Evolutionary conservation across 1,140 invertebrate genomes (phyloP).

Genomic region (Ganaspis sp.): DNA sequence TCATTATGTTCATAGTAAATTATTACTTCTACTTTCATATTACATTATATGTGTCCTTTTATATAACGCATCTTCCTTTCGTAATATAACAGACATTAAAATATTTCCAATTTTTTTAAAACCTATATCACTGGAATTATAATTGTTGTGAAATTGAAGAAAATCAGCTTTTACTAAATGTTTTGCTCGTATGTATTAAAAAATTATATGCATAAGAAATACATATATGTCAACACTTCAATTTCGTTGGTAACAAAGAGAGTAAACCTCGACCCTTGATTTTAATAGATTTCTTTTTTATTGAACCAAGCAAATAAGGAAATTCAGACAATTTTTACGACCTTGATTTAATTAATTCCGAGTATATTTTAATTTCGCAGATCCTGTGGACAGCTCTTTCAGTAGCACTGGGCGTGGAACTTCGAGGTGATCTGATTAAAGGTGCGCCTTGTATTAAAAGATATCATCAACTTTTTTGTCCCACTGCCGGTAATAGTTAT

Average conservation of each 20-base stretch:
- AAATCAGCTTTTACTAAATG: no score
- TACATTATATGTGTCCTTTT: no score
- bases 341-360: background rate
- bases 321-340: background rate
- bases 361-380: slow-evolving; percentile 76
- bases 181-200: no score
- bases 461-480: slow-evolving; percentile 92
- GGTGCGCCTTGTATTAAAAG: slow-evolving; percentile 92
- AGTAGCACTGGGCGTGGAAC: slow-evolving; percentile 88
- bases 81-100: no score
- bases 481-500: slow-evolving; percentile 91
- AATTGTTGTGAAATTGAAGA: no score
- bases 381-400: slow-evolving; percentile 93
- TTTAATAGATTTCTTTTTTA: background rate
- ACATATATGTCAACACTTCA: no score
- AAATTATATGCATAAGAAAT: background rate
- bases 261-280: background rate
- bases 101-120: no score
- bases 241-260: background rate
- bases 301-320: background rate
- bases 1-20: no score
- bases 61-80: no score
- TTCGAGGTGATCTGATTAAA: slow-evolving; percentile 88
- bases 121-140: no score
- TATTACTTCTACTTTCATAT: no score